These are phyloP conservation scores for Habroteleia sp. DNA, from an alignment of 2,888 invertebrate genomes.

Conservation along the genomic window DNA sequence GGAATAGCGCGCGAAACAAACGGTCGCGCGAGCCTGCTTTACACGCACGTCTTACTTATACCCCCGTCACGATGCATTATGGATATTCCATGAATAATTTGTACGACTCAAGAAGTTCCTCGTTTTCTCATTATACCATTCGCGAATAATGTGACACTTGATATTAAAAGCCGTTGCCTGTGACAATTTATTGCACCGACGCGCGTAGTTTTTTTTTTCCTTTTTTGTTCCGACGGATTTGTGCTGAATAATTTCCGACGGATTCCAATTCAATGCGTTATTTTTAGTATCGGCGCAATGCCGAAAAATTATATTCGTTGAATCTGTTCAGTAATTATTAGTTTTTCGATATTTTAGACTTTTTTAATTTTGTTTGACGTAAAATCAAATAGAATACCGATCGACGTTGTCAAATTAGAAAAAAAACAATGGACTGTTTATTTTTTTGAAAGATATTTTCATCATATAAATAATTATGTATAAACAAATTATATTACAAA, in stretches of 20 bases:
- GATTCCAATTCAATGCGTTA: background rate
- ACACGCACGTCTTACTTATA: conserved; percentile 48
- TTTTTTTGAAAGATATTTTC: too few species aligned
- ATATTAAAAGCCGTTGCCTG: conserved; percentile 43
- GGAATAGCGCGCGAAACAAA: conserved; percentile 11
- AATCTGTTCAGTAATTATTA: too few species aligned
- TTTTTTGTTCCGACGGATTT: conserved; percentile 13
- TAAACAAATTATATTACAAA: too few species aligned
- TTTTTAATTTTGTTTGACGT: too few species aligned
- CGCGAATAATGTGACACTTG: conserved; percentile 43
- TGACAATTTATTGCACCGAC: conserved; percentile 38
- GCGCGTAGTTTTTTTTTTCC: background rate
- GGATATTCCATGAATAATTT: conserved; percentile 59
- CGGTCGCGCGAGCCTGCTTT: conserved; percentile 1
- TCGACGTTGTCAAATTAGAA: too few species aligned
- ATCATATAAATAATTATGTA: too few species aligned
- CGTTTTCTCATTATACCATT: conserved; percentile 35
- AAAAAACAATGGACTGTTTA: too few species aligned
- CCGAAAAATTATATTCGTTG: too few species aligned
- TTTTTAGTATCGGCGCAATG: too few species aligned
- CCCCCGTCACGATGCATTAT: conserved; percentile 54
- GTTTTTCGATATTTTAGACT: too few species aligned
- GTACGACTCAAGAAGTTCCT: conserved; percentile 41
- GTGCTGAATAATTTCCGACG: conserved; percentile 20
- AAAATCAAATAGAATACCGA: too few species aligned